Conservation (phyloP, 1,140 invertebrate genomes). For the Epicauta chinensis region DNA sequence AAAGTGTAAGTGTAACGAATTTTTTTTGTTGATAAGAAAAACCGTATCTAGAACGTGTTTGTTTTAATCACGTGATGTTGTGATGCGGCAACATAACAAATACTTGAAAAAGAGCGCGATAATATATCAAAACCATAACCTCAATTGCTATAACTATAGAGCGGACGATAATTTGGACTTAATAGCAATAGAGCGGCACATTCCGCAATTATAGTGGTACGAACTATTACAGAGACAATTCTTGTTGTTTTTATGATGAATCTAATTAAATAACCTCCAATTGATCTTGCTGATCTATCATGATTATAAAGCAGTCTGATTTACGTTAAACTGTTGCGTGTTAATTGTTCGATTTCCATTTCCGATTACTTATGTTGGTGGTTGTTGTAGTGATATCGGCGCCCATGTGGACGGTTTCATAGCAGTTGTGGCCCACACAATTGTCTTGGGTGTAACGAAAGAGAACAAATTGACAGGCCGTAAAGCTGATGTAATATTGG, state of each 20-base stretch:
- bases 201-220: no score
- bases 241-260: no score
- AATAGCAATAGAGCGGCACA: no score
- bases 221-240: no score
- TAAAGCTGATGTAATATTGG: constrained; percentile 92
- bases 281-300: constrained; percentile 38
- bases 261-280: constrained; percentile 28
- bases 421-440: constrained; percentile 94
- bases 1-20: constrained; percentile 84
- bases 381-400: constrained; percentile 80
- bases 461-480: constrained; percentile 71
- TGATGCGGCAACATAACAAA: constrained; percentile 1
- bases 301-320: no score
- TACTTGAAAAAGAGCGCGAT: no score
- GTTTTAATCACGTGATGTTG: background rate
- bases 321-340: no score
- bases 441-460: constrained; percentile 76
- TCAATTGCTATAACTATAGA: no score
- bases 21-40: no score
- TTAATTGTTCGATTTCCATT: background rate
- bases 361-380: background rate
- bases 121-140: no score
- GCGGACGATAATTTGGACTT: no score
- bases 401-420: constrained; percentile 99
- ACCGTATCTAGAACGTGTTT: no score